These are phyloP conservation scores for Apis florea DNA, from an alignment of 1,140 invertebrate genomes.

Conservation along the genomic window DNA sequence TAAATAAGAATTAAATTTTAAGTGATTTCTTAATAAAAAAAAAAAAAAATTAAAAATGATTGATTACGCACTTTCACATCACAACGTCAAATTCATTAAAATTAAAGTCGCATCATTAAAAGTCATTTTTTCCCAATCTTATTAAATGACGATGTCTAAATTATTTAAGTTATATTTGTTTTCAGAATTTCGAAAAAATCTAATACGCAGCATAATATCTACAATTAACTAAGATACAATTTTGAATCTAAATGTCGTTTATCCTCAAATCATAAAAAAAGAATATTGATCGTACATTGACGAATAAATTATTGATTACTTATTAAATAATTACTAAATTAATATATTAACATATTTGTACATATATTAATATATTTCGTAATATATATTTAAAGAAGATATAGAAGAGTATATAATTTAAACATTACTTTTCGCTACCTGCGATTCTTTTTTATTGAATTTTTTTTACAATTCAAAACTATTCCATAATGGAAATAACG, in stretches of 20 bases:
- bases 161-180: not conserved
- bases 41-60: not conserved
- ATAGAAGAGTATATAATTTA: not conserved
- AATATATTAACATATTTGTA: not conserved
- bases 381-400: slow-evolving; percentile 33
- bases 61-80: not conserved
- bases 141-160: not conserved
- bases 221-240: not conserved
- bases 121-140: not conserved
- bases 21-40: not conserved
- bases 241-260: not conserved
- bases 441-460: not conserved
- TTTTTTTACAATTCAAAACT: slow-evolving; percentile 2
- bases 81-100: not conserved
- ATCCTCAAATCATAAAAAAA: not conserved
- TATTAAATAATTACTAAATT: not conserved
- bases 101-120: not conserved
- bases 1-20: not conserved
- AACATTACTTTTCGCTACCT: not conserved
- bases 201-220: not conserved
- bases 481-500: not conserved
- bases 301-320: not conserved
- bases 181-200: not conserved
- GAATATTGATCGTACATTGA: not conserved
- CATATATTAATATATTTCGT: not conserved